phyloP scores from a whole-genome alignment of 2,797 vertebrate genomes.

The Parauchenoglanis ngamensis region DNA sequence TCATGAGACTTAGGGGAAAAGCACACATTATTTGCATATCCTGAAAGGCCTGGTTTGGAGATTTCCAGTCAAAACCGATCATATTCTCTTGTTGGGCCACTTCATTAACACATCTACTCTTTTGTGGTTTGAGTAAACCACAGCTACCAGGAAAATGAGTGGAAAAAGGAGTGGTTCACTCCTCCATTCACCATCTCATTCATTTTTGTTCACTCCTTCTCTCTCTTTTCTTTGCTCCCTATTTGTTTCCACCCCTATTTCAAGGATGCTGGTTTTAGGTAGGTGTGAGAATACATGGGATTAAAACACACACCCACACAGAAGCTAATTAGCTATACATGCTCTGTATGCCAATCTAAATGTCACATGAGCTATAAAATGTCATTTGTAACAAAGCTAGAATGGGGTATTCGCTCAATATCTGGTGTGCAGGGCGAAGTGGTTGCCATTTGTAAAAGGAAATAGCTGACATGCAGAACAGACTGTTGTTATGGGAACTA shows the following conservation, averaged over 20 bases:
- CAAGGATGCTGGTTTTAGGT: constrained; percentile 72
- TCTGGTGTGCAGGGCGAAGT: not conserved
- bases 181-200: constrained; percentile 72
- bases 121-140: constrained; percentile 23
- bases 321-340: constrained; percentile 47
- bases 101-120: constrained; percentile 33
- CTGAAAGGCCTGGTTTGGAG: constrained; percentile 7
- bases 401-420: not conserved
- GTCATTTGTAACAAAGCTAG: constrained; percentile 18
- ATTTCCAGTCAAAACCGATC: constrained; percentile 17
- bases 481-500: constrained; percentile 33
- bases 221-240: constrained; percentile 1
- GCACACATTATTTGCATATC: constrained; percentile 46
- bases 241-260: constrained; percentile 61
- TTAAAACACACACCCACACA: constrained; percentile 32
- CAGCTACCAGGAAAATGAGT: constrained; percentile 5
- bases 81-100: constrained; percentile 26
- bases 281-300: constrained; percentile 55
- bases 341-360: constrained; percentile 48
- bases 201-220: constrained; percentile 56
- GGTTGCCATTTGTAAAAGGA: not conserved
- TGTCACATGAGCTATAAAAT: constrained; percentile 47
- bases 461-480: constrained; percentile 5
- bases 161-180: constrained; percentile 51
- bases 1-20: constrained; percentile 4